Evolutionary conservation across 2,797 vertebrate species (phyloP), one percentile per base, ranked within the genome.

Genomic region (Pteropus rufus): DNA sequence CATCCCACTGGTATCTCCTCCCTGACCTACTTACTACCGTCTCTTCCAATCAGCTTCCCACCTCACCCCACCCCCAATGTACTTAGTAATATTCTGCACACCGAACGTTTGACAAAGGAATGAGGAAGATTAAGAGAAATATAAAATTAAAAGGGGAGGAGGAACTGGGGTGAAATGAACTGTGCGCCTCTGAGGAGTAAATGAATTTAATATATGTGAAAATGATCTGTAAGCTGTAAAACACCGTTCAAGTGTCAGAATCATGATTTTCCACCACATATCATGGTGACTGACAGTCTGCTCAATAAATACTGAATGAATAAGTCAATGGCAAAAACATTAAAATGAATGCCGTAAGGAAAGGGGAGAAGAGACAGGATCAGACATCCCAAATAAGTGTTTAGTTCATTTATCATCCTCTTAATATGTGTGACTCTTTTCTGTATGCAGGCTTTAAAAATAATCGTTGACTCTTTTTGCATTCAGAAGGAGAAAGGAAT

Each of bases 221-320:
- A 96, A 89, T 0, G 21, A 95, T 84, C 70, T 77, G 60, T 39
- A 72, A 79, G 24, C 60, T 80, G 18, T 89, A 89, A 96, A 94
- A 76, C 70, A 94, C 56, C 62, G 81, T 73, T 93, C 81, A 41
- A 34, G 81, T 95, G 96, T 95, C 95, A 86, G 82, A 75, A 83
- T 80, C 85, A 29, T 23, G 58, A 70, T 83, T 96, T 94, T 62
- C 89, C 49, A 54, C 44, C 54, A 21, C 67, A 92, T 92, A 31
- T 70, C 85, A 75, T 31, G 41, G 29, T 54, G 67, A 77, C 65
- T 80, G 88, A 64, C 75, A 80, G 93, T 62, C 81, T 56, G 34
- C 79, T 89, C 85, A 82, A 19, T 94, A 93, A 93, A 95, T 94
- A n/a, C 23, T n/a, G 60, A 80, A 77, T 81, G 83, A 95, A 90